Conservation (phyloP, 2,113 vertebrate genomes). For the Eonycteris spelaea region DNA sequence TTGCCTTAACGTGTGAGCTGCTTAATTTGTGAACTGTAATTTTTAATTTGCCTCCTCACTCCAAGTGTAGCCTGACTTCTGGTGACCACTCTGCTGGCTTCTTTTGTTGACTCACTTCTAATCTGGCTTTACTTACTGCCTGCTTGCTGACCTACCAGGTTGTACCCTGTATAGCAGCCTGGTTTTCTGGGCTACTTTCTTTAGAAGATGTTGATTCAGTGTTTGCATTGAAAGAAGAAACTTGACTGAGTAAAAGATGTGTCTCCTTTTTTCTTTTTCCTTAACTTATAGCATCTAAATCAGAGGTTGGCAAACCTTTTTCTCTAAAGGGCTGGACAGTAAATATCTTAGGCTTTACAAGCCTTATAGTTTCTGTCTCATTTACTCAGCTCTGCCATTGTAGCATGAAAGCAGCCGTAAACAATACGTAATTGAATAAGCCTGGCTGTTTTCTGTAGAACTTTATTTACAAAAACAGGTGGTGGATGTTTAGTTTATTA, state of each 20-base stretch:
- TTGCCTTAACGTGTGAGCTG: background rate
- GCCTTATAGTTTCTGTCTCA: background rate
- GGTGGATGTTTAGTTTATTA: background rate
- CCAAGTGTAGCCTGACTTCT: background rate
- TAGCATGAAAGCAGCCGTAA: background rate
- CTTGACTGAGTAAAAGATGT: background rate
- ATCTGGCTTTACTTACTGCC: background rate
- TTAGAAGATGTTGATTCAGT: background rate
- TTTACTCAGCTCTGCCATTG: background rate
- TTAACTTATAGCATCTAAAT: constrained; percentile 7
- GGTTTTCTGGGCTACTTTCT: background rate
- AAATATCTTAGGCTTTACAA: constrained; percentile 9
- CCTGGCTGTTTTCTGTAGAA: background rate
- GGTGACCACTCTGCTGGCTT: background rate
- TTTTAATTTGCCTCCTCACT: background rate
- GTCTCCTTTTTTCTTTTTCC: constrained; percentile 3
- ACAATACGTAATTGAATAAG: background rate
- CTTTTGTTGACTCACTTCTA: background rate
- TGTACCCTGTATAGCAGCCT: background rate
- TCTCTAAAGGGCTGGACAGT: background rate
- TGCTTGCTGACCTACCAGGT: background rate
- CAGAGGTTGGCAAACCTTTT: background rate
- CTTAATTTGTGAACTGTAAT: background rate
- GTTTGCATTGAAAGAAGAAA: constrained; percentile 29
- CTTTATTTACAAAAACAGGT: background rate